A percentile compares a stretch with the other conserved stretches of the same genome.
phyloP scores from a whole-genome alignment of 2,888 invertebrate genomes.

The Salpingus planirostris region DNA sequence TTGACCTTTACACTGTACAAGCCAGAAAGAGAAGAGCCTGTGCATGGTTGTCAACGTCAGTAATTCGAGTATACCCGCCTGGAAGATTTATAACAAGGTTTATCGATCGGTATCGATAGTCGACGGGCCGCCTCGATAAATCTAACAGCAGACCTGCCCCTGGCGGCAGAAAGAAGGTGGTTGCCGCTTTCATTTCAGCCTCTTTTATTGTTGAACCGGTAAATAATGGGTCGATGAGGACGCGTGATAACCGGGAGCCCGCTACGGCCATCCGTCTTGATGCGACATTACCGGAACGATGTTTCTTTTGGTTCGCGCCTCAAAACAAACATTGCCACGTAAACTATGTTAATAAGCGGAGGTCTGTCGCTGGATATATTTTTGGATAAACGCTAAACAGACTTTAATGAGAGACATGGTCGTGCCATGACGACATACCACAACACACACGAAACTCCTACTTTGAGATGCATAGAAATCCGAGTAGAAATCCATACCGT shows the following conservation, averaged over 20 bases:
- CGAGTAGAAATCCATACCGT: no score
- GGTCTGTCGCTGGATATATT: slow-evolving; percentile 9
- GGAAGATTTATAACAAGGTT: slow-evolving; percentile 18
- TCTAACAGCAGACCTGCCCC: slow-evolving; percentile 22
- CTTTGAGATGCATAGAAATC: no score
- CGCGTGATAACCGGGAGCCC: slow-evolving; percentile 26
- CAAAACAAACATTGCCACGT: slow-evolving; percentile 9
- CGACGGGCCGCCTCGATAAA: slow-evolving; percentile 20
- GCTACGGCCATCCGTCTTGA: slow-evolving; percentile 21
- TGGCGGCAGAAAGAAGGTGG: slow-evolving; percentile 26
- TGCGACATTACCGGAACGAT: slow-evolving; percentile 18
- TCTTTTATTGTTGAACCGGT: slow-evolving; percentile 28
- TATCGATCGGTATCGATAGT: slow-evolving; percentile 21
- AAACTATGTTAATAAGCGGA: slow-evolving; percentile 8
- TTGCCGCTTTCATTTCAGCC: slow-evolving; percentile 20
- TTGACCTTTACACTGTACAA: no score
- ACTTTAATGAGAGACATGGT: no score
- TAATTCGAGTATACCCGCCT: slow-evolving; percentile 18
- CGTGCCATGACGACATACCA: no score
- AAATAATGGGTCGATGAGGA: slow-evolving; percentile 31
- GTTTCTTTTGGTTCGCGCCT: slow-evolving; percentile 8
- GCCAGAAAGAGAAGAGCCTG: no score
- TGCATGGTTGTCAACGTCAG: slow-evolving; percentile 18
- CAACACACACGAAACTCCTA: no score
- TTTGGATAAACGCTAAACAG: slow-evolving; percentile 5